Percentiles rank a stretch among this genome's conserved stretches.
These are phyloP conservation scores for Synanthedon andrenaeformis DNA, from an alignment of 2,888 invertebrate genomes.

Conservation along the genomic window DNA sequence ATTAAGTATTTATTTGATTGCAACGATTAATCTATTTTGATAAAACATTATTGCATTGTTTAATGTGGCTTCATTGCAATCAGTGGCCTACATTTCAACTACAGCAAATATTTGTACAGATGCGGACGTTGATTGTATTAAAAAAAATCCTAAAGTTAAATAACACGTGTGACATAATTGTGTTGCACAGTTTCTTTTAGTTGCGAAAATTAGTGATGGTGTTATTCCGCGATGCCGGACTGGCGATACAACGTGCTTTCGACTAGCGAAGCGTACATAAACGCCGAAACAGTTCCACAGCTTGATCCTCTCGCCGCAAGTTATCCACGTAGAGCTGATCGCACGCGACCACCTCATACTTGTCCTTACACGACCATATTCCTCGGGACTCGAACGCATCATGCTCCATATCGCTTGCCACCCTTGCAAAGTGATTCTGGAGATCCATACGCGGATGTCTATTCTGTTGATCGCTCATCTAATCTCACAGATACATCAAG, in stretches of 20 bases:
- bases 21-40: not conserved
- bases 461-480: slow-evolving; percentile 58
- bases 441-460: slow-evolving; percentile 54
- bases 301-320: slow-evolving; percentile 56
- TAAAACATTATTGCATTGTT: not conserved
- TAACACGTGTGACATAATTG: no score
- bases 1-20: not conserved
- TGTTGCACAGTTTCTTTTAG: slow-evolving; percentile 14
- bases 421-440: slow-evolving; percentile 47
- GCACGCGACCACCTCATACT: slow-evolving; percentile 56
- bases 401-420: slow-evolving; percentile 39
- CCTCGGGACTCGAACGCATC: slow-evolving; percentile 41
- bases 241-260: slow-evolving; percentile 69
- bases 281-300: slow-evolving; percentile 35
- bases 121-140: slow-evolving; percentile 42
- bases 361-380: slow-evolving; percentile 64
- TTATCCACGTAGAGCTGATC: slow-evolving; percentile 66
- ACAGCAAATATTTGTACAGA: slow-evolving; percentile 33
- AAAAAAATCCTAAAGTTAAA: slow-evolving; percentile 8
- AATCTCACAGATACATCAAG: slow-evolving; percentile 64
- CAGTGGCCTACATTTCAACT: slow-evolving; percentile 18
- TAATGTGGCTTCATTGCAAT: not conserved
- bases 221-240: slow-evolving; percentile 59
- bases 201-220: slow-evolving; percentile 46
- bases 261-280: slow-evolving; percentile 63